Evolutionary conservation across 1,140 invertebrate genomes (phyloP), one percentile per base, ranked within the genome.

Genomic region (Trachymyrmex septentrionalis): DNA sequence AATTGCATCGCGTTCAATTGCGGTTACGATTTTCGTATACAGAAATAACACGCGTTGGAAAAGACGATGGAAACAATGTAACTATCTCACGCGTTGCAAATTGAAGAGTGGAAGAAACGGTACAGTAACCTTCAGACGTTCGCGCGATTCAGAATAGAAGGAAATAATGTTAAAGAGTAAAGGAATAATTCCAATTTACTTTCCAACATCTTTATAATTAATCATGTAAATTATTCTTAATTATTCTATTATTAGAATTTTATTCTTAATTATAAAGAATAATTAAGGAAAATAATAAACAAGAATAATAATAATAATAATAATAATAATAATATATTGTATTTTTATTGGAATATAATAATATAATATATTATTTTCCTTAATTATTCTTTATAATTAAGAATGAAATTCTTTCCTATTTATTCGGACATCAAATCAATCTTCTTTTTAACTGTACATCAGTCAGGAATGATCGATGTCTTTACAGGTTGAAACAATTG

Each of bases 381-480:
- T n/a, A n/a, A n/a, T n/a, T n/a, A n/a, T n/a, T 59, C 16, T 61
- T 44, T 27, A 1, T 59, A 61, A 38, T 61, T 59, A 44, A 30
- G 9, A 44, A 50, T 57, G 50, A 48, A 48, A 16, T 81, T 44
- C 4, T 16, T 19, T 48, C 50, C 34, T 12, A 53, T 27, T 27
- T 55, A 9, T 21, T 55, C 19, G 24, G 55, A 82, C 48, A 7
- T 82, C 19, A 21, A 59, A 57, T 78, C 64, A 50, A 9, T 69
- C 57, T 61, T 50, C 69, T 12, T 50, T 82, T 82, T 57, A 57
- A 73, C 48, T 48, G 24, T 21, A 73, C 21, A 44, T 19, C 30
- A 73, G 24, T 73, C 80, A 30, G 19, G 14, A n/a, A 48, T 84
- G 80, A 84, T 84, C 21, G 80, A 84, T 84, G 80, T 30, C 38